Percentiles rank a stretch among this genome's conserved stretches.
Evolutionary conservation across 2,797 vertebrate species (phyloP).

Genomic region (Poecilia velifera): DNA sequence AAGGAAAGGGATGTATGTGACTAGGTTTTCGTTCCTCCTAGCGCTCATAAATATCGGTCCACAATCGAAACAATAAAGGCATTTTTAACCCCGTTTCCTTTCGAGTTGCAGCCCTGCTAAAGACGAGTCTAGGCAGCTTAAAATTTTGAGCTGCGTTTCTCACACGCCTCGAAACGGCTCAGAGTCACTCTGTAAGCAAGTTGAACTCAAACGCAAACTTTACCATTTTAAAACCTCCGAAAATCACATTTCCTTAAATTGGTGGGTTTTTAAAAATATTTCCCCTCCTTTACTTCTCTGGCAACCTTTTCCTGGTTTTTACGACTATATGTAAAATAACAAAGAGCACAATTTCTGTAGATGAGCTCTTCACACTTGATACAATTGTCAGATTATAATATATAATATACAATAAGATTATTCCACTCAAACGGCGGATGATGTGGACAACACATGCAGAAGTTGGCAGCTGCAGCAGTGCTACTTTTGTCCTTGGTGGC

Average conservation of each 20-base stretch:
- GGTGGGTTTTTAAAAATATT: too few relatives aligned
- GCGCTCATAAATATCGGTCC: slow-evolving; percentile 49
- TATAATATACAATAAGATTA: background rate
- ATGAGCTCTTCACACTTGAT: background rate
- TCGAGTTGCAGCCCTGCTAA: slow-evolving; percentile 31
- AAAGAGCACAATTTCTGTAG: background rate
- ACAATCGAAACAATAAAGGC: slow-evolving; percentile 46
- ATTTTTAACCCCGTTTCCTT: slow-evolving; percentile 54
- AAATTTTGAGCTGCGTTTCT: too few relatives aligned
- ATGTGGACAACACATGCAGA: slow-evolving; percentile 33
- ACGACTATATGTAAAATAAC: background rate
- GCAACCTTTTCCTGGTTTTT: background rate
- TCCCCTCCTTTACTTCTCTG: too few relatives aligned
- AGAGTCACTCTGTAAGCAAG: too few relatives aligned
- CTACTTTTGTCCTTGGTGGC: slow-evolving; percentile 64
- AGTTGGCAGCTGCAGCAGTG: slow-evolving; percentile 24
- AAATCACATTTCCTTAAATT: too few relatives aligned
- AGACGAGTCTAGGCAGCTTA: background rate
- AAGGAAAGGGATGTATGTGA: slow-evolving; percentile 33
- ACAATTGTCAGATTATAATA: background rate
- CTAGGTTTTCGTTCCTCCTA: slow-evolving; percentile 38
- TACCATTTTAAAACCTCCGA: too few relatives aligned
- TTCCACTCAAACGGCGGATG: background rate
- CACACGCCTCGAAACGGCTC: too few relatives aligned
- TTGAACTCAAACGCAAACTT: too few relatives aligned